Conservation (phyloP, 2,888 invertebrate genomes). For the Diachrysia chrysitis region DNA sequence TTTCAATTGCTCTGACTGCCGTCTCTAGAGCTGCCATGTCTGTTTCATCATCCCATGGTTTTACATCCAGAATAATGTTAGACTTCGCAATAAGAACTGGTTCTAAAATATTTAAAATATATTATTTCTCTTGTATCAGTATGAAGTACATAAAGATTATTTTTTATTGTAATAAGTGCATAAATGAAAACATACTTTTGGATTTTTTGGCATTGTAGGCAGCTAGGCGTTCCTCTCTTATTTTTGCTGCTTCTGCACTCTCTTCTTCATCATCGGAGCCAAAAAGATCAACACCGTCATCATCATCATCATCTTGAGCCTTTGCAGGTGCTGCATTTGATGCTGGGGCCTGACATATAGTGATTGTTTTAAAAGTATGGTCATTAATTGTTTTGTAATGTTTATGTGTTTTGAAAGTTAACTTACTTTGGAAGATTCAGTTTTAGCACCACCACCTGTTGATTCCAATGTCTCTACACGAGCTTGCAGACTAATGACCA, state of each 20-base stretch:
- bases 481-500: conserved; percentile 84
- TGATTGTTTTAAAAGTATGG: not conserved
- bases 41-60: conserved; percentile 98
- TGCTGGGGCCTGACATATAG: conserved; percentile 57
- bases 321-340: conserved; percentile 53
- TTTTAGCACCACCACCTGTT: conserved; percentile 62
- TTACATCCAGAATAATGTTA: conserved; percentile 97
- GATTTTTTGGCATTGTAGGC: conserved; percentile 97
- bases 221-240: conserved; percentile 95
- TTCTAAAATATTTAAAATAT: conserved; percentile 85
- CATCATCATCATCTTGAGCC: conserved; percentile 88
- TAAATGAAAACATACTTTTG: conserved; percentile 91
- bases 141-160: not conserved
- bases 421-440: conserved; percentile 70
- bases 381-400: not conserved
- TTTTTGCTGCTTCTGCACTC: conserved; percentile 92
- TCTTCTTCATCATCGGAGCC: conserved; percentile 94
- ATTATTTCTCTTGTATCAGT: not conserved
- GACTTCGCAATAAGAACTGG: conserved; percentile 97
- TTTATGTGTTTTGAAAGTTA: not conserved
- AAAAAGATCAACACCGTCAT: conserved; percentile 94
- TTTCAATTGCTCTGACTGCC: conserved; percentile 92
- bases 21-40: conserved; percentile 96
- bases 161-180: not conserved
- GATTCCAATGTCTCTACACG: conserved; percentile 82